Evolutionary conservation across 2,113 vertebrate species (phyloP).

Genomic region (Trogon surrucura): DNA sequence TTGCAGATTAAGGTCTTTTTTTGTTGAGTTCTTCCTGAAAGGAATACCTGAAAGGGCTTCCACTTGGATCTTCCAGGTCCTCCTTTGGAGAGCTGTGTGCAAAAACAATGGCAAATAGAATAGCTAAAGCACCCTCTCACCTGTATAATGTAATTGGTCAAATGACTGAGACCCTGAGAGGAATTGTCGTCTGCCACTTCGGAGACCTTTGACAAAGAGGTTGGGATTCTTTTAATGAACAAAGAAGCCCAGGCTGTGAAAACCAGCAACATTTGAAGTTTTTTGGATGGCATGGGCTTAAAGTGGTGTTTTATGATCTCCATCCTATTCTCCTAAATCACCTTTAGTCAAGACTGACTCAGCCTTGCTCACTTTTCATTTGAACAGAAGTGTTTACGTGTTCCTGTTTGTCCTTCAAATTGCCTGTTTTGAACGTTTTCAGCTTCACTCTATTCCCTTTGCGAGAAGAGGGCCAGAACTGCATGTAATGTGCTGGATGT

Average conservation of each 20-base stretch:
- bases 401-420: neutral
- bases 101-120: neutral
- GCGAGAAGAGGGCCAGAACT: neutral
- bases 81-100: fast-evolving
- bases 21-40: neutral
- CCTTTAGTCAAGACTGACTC: neutral
- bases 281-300: neutral
- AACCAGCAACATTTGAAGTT: neutral
- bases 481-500: neutral
- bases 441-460: neutral
- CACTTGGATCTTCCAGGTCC: neutral
- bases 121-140: neutral
- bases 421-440: neutral
- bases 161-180: neutral
- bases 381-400: neutral
- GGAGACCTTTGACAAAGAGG: neutral
- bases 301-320: neutral
- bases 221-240: neutral
- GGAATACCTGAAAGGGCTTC: neutral
- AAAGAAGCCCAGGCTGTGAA: neutral
- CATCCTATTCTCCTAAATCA: neutral
- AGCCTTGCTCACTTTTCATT: neutral
- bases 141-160: neutral
- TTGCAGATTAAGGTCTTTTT: neutral
- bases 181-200: neutral